Base-by-base conservation (phyloP, 2,888 invertebrate genomes). In the Drosophila sordidula region DNA sequence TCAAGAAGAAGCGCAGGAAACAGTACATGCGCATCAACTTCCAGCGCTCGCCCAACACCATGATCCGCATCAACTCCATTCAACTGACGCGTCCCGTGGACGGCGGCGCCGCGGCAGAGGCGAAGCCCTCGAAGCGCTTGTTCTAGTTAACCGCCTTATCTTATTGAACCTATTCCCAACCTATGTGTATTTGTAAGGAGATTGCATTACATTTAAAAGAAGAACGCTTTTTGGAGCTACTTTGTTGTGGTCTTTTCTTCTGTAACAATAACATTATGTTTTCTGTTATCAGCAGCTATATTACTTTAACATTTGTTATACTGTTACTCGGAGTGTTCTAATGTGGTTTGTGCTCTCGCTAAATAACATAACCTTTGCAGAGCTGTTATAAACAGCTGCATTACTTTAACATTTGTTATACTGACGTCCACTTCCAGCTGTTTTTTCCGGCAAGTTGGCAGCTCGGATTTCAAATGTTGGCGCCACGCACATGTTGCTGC, bases 1-100 rank as follows among this genome's bases (percentile, higher is more conserved):
- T 97, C 85, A 94, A 94, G 68, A 95, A 96, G 91, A 95, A 94
- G 83, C 93, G 95, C 77, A 95, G 96, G 92, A 96, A 97, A 93
- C 96, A 97, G 82, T 96, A 93, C 85, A 94, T 94, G 92, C 94
- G 96, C 77, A 95, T 96, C 41, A 95, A 96, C 89, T 97, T 94
- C 91, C 94, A 93, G 80, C 94, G 96, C 85, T 93, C 94, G 3
- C 95, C 95, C 39, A 95, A 95, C 83, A 96, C 96, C 4, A 95
- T 95, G 93, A 90, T 97, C 50, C 94, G 97, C 88, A 97, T 97
- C 57, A 97, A 96, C 90, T 93, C 94, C 1, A 95, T 97, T 67
- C 94, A 94, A 80, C 93, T 96, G 41, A 93, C 94, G 82, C 93
- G 93, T 74, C 82, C 83, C 39, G 72, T 91, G 11, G 83, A 89